phyloP scores from a whole-genome alignment of 2,113 vertebrate genomes.

The Boleophthalmus pectinirostris region DNA sequence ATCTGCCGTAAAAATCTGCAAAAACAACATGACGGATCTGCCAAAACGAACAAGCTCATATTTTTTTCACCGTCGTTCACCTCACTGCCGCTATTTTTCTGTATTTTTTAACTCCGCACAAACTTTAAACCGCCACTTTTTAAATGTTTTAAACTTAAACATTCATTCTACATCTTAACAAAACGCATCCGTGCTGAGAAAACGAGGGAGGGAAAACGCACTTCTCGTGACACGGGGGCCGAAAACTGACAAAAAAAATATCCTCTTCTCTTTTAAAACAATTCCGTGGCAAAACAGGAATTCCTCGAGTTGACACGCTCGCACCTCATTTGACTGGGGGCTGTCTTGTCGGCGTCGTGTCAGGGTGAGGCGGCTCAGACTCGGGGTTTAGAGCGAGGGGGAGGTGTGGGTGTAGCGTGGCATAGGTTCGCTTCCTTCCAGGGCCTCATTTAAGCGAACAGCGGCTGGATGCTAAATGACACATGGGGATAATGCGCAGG shows the following conservation, averaged over 20 bases:
- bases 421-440: constrained; percentile 52
- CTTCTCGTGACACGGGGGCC: constrained; percentile 74
- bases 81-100: too few species aligned
- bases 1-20: too few species aligned
- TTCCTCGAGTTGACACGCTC: constrained; percentile 60
- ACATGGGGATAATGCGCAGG: constrained; percentile 78
- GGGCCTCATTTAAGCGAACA: constrained; percentile 59
- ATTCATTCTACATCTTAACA: constrained; percentile 58
- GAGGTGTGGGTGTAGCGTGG: constrained; percentile 32
- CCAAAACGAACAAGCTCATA: too few species aligned
- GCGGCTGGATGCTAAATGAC: constrained; percentile 70
- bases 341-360: constrained; percentile 70
- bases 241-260: constrained; percentile 76
- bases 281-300: constrained; percentile 73
- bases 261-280: constrained; percentile 58
- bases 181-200: constrained; percentile 50
- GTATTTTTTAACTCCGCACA: too few species aligned
- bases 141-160: constrained; percentile 34
- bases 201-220: constrained; percentile 25
- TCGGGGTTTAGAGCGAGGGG: constrained; percentile 49
- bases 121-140: constrained; percentile 26
- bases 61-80: too few species aligned
- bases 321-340: constrained; percentile 72
- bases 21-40: too few species aligned
- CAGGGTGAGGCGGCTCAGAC: constrained; percentile 41